phyloP scores from a whole-genome alignment of 1,140 invertebrate species.

The Aethina tumida region DNA sequence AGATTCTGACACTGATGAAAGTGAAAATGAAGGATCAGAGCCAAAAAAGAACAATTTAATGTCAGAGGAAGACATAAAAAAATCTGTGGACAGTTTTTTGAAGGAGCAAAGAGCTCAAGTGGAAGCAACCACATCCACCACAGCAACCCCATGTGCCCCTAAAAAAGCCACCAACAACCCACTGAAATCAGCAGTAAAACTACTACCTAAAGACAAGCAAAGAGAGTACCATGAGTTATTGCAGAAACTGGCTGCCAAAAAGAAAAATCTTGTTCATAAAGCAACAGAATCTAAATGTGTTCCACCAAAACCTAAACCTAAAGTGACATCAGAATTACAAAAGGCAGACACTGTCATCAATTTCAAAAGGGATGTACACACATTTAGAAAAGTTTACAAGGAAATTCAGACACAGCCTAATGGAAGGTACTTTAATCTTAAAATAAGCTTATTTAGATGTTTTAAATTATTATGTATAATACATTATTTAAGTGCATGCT shows the following conservation, averaged over 20 bases:
- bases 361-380: conserved; percentile 3
- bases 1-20: conserved; percentile 28
- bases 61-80: conserved; percentile 15
- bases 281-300: background rate
- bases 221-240: conserved; percentile 29
- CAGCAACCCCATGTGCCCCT: conserved; percentile 1
- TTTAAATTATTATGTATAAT: conserved; percentile 2
- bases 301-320: conserved; percentile 9
- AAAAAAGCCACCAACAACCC: conserved; percentile 10
- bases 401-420: conserved; percentile 22
- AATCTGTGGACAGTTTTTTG: conserved; percentile 27
- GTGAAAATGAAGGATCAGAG: conserved; percentile 5
- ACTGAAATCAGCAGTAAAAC: conserved; percentile 30
- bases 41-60: background rate
- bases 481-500: conserved; percentile 2
- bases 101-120: conserved; percentile 32
- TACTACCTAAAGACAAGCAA: conserved; percentile 31
- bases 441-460: background rate
- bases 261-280: background rate
- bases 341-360: conserved; percentile 2
- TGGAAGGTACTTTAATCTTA: conserved; percentile 25
- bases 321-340: conserved; percentile 8
- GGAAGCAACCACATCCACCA: conserved; percentile 15
- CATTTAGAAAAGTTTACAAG: conserved; percentile 18
- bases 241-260: conserved; percentile 20